phyloP scores from a whole-genome alignment of 2,888 invertebrate genomes.

The Trilocha varians region DNA sequence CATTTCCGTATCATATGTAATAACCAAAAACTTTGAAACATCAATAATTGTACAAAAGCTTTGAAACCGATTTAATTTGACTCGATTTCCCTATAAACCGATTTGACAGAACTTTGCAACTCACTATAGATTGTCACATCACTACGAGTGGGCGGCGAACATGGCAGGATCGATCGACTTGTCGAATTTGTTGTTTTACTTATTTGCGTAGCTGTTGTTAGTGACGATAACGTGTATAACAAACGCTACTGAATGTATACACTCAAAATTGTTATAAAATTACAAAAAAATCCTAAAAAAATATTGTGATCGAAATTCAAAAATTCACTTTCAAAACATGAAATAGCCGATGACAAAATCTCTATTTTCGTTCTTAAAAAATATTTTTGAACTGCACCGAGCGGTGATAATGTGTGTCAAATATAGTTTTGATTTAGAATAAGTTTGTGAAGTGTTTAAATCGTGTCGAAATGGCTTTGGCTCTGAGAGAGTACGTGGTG shows the following conservation, averaged over 20 bases:
- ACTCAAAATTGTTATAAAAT: constrained; percentile 6
- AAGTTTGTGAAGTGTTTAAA: constrained; percentile 24
- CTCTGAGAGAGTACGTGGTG: constrained; percentile 33
- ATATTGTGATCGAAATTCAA: neutral
- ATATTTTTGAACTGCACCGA: constrained; percentile 15
- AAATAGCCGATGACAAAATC: constrained; percentile 9
- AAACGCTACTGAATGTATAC: constrained; percentile 4
- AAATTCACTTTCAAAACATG: constrained; percentile 1
- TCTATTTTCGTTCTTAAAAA: constrained; percentile 1
- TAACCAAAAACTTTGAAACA: no score
- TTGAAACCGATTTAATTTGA: neutral
- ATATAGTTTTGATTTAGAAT: constrained; percentile 51
- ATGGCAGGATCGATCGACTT: constrained; percentile 32
- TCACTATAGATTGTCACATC: constrained; percentile 7
- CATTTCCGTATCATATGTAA: no score
- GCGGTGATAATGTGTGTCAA: constrained; percentile 70
- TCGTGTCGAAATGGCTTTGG: constrained; percentile 29
- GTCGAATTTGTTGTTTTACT: constrained; percentile 19
- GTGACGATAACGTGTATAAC: constrained; percentile 50
- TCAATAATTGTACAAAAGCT: no score
- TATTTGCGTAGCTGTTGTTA: constrained; percentile 40
- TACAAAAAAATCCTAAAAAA: neutral
- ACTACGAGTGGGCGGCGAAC: constrained; percentile 21
- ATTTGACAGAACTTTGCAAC: neutral
- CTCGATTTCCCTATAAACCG: neutral